A percentile compares a stretch with the other conserved stretches of the same genome.
Conservation (phyloP, 2,888 invertebrate genomes). For the Lobophora halterata region DNA sequence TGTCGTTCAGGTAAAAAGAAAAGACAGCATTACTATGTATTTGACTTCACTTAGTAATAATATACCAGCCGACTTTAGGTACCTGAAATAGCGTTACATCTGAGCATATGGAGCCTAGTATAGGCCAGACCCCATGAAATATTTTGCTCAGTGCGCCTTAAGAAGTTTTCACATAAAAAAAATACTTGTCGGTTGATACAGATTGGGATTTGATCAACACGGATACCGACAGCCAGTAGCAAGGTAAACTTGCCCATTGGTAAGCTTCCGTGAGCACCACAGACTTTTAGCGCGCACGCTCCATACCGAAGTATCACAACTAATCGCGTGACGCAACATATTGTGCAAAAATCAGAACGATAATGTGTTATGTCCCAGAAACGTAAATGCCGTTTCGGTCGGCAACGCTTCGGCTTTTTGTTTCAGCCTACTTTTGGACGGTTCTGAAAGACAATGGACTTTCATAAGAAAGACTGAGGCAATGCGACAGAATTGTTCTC, state of each 20-base stretch:
- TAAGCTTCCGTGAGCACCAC: conserved; percentile 38
- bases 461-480: conserved; percentile 23
- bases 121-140: no score
- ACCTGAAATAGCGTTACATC: no score
- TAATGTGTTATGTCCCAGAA: conserved; percentile 43
- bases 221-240: no score
- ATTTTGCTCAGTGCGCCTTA: no score
- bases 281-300: conserved; percentile 32
- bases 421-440: conserved; percentile 34
- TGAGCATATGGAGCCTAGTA: no score
- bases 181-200: no score
- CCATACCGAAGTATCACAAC: conserved; percentile 37
- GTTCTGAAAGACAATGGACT: conserved; percentile 28
- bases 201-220: no score
- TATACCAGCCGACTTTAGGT: no score
- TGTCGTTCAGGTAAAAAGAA: no score
- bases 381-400: conserved; percentile 42
- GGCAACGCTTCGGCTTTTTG: conserved; percentile 28
- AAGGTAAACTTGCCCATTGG: conserved; percentile 1
- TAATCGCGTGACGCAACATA: conserved; percentile 43
- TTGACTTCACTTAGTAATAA: no score
- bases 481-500: conserved; percentile 14
- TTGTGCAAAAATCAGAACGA: conserved; percentile 44
- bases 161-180: no score
- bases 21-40: no score